Evolutionary conservation across 2,888 invertebrate species (phyloP).

Genomic region (Phengaris arion): DNA sequence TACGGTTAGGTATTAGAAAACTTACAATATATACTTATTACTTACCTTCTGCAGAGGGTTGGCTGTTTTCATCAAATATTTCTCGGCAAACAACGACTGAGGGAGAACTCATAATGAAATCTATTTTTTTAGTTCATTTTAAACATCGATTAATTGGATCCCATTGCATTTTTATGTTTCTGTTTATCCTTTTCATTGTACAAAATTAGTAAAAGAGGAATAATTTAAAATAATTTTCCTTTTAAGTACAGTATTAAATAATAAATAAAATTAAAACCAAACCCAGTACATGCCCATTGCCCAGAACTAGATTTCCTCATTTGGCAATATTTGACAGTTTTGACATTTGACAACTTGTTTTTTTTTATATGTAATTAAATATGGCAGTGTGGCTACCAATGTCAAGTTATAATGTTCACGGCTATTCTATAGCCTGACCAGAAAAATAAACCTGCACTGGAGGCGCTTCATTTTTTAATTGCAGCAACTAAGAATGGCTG

Average conservation of each 20-base stretch:
- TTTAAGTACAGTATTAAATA: not conserved
- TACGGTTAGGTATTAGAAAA: not conserved
- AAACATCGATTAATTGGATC: constrained; percentile 35
- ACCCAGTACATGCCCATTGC: not conserved
- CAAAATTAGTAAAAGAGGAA: not conserved
- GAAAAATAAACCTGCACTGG: too few relatives aligned
- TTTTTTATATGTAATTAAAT: too few relatives aligned
- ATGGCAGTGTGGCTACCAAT: too few relatives aligned
- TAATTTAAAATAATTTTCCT: not conserved
- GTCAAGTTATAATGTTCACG: too few relatives aligned
- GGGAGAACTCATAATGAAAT: constrained; percentile 63
- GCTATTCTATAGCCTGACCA: too few relatives aligned
- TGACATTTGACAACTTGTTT: too few relatives aligned
- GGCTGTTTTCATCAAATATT: constrained; percentile 90
- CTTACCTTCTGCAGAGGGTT: constrained; percentile 90
- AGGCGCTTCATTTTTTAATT: too few relatives aligned
- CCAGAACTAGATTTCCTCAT: too few relatives aligned
- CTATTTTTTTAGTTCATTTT: constrained; percentile 52
- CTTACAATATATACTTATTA: constrained; percentile 37
- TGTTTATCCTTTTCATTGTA: not conserved
- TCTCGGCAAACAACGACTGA: constrained; percentile 87
- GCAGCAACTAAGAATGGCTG: too few relatives aligned
- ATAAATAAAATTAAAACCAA: not conserved
- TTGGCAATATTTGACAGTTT: too few relatives aligned
- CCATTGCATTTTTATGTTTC: not conserved